These are phyloP conservation scores for Dryobates pubescens DNA, from an alignment of 2,797 vertebrate genomes.

Conservation along the genomic window DNA sequence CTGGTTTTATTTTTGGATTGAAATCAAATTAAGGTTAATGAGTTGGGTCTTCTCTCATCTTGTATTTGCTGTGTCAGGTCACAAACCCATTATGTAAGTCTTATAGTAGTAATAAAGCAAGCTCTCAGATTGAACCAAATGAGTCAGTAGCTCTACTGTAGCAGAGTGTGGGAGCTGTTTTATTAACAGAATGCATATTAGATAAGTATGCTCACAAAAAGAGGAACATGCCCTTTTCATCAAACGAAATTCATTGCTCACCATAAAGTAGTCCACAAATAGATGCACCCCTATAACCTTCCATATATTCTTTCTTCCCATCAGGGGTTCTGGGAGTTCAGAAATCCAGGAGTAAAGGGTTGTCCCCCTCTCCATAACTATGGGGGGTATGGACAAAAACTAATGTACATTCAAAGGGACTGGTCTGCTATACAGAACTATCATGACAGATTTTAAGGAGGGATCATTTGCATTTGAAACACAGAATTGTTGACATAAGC, in stretches of 20 bases:
- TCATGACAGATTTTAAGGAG: background rate
- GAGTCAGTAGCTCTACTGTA: slow-evolving; percentile 1
- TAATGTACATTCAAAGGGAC: background rate
- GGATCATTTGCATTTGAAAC: slow-evolving; percentile 10
- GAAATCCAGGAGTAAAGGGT: background rate
- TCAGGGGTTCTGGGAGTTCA: background rate
- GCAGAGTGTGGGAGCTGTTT: background rate
- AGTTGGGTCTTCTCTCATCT: background rate
- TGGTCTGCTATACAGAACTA: background rate
- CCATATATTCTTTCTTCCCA: background rate
- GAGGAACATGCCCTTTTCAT: background rate
- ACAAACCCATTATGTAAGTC: slow-evolving; percentile 4
- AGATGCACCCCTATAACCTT: background rate
- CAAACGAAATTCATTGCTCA: background rate
- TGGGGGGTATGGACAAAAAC: background rate
- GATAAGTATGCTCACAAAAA: background rate
- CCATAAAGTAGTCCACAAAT: background rate
- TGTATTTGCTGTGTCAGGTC: background rate
- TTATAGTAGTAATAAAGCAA: slow-evolving; percentile 28
- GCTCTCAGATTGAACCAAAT: background rate
- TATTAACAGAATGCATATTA: background rate
- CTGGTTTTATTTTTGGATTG: slow-evolving; percentile 17
- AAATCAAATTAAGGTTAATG: background rate
- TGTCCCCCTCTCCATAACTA: background rate
- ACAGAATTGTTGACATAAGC: background rate